Evolutionary conservation across 2,797 vertebrate species (phyloP).

Genomic region (Lepus oiostolus): DNA sequence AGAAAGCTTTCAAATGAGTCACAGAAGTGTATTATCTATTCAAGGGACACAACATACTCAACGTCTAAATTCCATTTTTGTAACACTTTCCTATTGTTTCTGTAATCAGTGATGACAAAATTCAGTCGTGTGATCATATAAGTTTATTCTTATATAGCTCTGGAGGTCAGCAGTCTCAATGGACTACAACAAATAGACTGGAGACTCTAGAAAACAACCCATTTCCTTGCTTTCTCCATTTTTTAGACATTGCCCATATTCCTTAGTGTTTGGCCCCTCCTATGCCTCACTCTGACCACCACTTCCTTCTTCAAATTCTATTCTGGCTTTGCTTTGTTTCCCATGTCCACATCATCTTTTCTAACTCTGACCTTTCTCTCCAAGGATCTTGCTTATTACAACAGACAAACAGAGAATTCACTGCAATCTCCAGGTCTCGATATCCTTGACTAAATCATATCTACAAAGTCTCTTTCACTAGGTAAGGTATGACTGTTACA

Average conservation of each 20-base stretch:
- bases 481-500: neutral
- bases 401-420: neutral
- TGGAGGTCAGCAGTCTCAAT: neutral
- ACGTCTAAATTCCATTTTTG: neutral
- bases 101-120: neutral
- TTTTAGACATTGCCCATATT: neutral
- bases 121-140: neutral
- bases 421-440: neutral
- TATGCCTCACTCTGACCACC: neutral
- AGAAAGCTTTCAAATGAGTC: neutral
- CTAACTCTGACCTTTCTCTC: neutral
- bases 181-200: neutral
- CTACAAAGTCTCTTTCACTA: neutral
- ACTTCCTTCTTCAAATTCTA: neutral
- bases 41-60: neutral
- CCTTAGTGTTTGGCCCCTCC: neutral
- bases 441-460: neutral
- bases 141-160: neutral
- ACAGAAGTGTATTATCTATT: neutral
- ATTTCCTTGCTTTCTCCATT: neutral
- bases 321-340: neutral
- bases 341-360: neutral
- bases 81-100: neutral
- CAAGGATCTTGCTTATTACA: neutral
- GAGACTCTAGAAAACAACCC: neutral